Base-by-base conservation (phyloP, 1,140 invertebrate species). In the Atopsyche davidsoni region DNA sequence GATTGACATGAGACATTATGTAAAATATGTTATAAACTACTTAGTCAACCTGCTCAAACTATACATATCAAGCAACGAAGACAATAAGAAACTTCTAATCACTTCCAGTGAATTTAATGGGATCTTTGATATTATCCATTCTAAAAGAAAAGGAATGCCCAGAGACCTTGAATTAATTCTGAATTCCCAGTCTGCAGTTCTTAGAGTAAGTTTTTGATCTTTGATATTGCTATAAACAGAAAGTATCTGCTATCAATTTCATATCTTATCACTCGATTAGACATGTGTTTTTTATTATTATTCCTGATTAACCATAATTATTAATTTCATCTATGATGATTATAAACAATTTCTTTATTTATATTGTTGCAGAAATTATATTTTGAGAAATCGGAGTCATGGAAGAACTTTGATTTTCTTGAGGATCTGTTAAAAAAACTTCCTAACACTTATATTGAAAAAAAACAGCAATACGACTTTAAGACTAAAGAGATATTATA, bases 1-100 rank as follows among this genome's bases (percentile, higher is more conserved):
- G 59, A 69, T 89, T 14, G 83, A 86, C 55, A 64, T 83, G 55
- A 85, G 83, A 64, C 79, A 77, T 58, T 87, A 89, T 56, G 76
- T 83, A 4, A 78, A 76, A 50, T 86, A 82, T 64, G 75, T 85
- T 36, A 66, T 83, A 3, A 72, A 79, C 32, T 86, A 89, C 61
- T 69, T 92, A 35, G 78, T 81, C 25, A 76, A 80, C 35, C 67
- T 87, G 4, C 60, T 85, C 10, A 68, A 71, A 65, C 69, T 51
- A 58, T 75, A 61, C 80, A 80, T 46, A 46, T 42, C 35, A 35
- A 55, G 36, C 2, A 7, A 18, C 24, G 36, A 38, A 3, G 42
- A 50, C 40, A 51, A 48, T 45, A 47, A 46, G 7, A 2, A 28
- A n/a, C 43, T 31, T 24, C 24, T 22, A 18, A 11, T 51, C 9